Percentiles rank a stretch among this genome's conserved stretches.
Evolutionary conservation across 2,113 vertebrate species (phyloP).

Genomic region (Pipra filicauda): DNA sequence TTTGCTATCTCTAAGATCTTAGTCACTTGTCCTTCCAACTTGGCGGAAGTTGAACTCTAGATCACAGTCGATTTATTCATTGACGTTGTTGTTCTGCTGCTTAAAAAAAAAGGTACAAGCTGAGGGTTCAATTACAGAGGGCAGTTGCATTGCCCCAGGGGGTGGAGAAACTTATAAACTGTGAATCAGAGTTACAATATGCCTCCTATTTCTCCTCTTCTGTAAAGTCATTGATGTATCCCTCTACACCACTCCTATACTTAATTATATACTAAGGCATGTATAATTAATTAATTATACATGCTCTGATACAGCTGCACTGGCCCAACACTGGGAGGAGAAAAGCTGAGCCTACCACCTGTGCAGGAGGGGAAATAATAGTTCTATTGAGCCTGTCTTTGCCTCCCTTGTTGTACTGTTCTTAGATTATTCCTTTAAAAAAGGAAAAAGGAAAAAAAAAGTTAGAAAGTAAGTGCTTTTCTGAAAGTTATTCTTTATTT

Average conservation of each 20-base stretch:
- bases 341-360: conserved; percentile 47
- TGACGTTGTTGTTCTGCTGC: neutral
- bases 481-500: neutral
- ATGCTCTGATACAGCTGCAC: conserved; percentile 46
- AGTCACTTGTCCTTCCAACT: neutral
- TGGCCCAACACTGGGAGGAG: neutral
- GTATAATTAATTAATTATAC: conserved; percentile 65
- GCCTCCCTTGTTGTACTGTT: neutral
- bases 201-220: neutral
- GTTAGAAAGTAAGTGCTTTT: neutral
- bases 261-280: conserved; percentile 52
- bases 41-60: neutral
- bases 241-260: neutral
- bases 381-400: conserved; percentile 6
- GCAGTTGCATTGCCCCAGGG: conserved; percentile 11
- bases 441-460: neutral
- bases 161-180: conserved; percentile 19
- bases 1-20: neutral
- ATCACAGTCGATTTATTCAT: neutral
- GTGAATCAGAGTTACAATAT: conserved; percentile 25
- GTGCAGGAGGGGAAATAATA: conserved; percentile 45
- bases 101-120: neutral
- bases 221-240: neutral
- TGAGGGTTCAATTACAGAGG: conserved; percentile 42
- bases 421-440: neutral